These are phyloP conservation scores for Tadarida brasiliensis DNA, from an alignment of 2,797 vertebrate genomes.

Conservation along the genomic window DNA sequence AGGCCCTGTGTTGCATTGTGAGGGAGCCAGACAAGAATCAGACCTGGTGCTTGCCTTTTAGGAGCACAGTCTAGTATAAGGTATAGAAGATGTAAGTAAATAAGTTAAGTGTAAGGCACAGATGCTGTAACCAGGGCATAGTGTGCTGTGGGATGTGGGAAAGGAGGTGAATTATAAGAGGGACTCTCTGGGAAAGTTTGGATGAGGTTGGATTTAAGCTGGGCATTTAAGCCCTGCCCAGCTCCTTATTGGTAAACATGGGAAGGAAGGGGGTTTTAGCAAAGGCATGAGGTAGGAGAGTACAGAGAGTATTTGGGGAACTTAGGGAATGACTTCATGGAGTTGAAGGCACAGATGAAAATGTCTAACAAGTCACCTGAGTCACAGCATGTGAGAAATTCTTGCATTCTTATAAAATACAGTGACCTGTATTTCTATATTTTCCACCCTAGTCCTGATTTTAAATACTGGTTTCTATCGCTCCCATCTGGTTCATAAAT, in stretches of 20 bases:
- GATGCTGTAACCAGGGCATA: not conserved
- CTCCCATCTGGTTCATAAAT: not conserved
- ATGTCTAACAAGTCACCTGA: constrained; percentile 9
- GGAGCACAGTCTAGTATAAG: not conserved
- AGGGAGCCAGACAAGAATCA: constrained; percentile 28
- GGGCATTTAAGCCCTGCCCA: not conserved
- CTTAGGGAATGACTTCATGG: constrained; percentile 11
- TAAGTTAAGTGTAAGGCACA: not conserved
- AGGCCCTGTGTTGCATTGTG: not conserved
- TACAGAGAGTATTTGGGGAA: not conserved
- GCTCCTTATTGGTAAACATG: not conserved
- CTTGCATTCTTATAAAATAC: not conserved
- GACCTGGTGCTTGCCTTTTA: not conserved
- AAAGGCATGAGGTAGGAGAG: not conserved
- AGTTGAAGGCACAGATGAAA: not conserved
- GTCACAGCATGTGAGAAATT: not conserved
- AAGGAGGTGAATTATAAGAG: not conserved
- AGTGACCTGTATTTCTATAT: not conserved
- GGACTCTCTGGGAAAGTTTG: not conserved
- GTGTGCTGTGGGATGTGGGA: not conserved
- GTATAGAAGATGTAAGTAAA: not conserved
- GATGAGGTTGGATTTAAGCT: not conserved
- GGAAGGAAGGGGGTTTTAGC: not conserved
- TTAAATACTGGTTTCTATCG: not conserved
- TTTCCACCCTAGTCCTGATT: not conserved